phyloP scores from a whole-genome alignment of 2,888 invertebrate species.

The Hesperia comma region DNA sequence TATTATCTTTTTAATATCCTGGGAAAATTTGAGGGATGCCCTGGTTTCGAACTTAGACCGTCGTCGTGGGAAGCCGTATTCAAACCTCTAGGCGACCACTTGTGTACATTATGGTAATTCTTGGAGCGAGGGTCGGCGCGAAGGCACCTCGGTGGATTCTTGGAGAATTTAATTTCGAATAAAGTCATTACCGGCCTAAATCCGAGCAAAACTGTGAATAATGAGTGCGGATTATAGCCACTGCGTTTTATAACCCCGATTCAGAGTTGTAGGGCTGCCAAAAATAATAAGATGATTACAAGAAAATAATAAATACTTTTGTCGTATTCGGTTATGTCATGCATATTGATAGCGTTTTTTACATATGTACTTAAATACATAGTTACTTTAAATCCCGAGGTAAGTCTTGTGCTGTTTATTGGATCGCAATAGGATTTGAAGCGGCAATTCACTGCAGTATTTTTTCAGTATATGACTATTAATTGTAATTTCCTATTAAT shows the following conservation, averaged over 20 bases:
- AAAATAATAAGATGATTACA: neutral
- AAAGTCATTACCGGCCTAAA: constrained; percentile 42
- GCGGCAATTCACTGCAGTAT: no score
- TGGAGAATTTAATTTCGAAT: constrained; percentile 44
- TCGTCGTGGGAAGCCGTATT: neutral
- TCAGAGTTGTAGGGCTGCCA: constrained; percentile 19
- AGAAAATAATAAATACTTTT: no score
- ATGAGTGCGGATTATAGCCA: constrained; percentile 43
- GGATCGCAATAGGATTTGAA: no score
- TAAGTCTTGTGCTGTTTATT: no score
- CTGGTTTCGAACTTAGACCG: neutral
- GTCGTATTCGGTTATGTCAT: no score
- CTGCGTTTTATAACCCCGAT: constrained; percentile 41
- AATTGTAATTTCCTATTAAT: neutral
- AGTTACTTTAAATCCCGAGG: no score
- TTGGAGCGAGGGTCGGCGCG: constrained; percentile 23
- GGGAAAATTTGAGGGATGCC: no score
- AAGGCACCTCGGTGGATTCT: constrained; percentile 31
- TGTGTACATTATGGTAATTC: constrained; percentile 36
- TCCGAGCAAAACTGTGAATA: constrained; percentile 45
- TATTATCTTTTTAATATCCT: no score
- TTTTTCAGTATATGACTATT: no score
- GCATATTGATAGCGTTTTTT: no score
- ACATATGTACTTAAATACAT: no score
- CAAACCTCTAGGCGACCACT: constrained; percentile 11